These are phyloP conservation scores for Lucilia sericata DNA, from an alignment of 1,140 invertebrate genomes.

Conservation along the genomic window DNA sequence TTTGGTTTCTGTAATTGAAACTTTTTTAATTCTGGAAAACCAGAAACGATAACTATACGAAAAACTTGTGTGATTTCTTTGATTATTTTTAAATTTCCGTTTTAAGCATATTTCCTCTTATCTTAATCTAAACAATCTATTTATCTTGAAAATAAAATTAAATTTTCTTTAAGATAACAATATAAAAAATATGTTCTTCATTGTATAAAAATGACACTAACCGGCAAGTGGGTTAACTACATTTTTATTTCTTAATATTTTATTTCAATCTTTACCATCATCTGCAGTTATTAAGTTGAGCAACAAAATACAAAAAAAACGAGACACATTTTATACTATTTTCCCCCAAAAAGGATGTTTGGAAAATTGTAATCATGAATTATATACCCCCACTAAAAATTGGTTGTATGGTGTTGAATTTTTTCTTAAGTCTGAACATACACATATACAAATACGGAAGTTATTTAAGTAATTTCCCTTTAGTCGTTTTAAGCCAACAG, in stretches of 20 bases:
- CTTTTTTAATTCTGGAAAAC: no score
- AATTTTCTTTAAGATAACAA: neutral
- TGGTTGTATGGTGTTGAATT: neutral
- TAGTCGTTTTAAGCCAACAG: neutral
- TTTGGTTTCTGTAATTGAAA: no score
- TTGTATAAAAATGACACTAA: no score
- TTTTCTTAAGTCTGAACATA: neutral
- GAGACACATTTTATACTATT: neutral
- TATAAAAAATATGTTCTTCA: neutral
- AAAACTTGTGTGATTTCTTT: no score
- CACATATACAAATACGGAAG: neutral
- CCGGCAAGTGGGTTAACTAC: no score
- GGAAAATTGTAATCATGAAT: neutral
- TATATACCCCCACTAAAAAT: neutral
- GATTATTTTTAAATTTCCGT: no score
- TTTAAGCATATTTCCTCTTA: no score
- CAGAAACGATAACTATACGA: no score
- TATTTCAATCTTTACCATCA: neutral
- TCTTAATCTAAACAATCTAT: no score
- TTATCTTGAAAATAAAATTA: no score
- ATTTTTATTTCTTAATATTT: neutral
- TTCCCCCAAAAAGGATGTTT: neutral
- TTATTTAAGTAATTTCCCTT: conserved; percentile 1
- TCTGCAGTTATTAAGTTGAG: neutral
- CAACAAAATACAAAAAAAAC: neutral